phyloP scores from a whole-genome alignment of 2,113 vertebrate genomes.

The Cygnus buccinator region DNA sequence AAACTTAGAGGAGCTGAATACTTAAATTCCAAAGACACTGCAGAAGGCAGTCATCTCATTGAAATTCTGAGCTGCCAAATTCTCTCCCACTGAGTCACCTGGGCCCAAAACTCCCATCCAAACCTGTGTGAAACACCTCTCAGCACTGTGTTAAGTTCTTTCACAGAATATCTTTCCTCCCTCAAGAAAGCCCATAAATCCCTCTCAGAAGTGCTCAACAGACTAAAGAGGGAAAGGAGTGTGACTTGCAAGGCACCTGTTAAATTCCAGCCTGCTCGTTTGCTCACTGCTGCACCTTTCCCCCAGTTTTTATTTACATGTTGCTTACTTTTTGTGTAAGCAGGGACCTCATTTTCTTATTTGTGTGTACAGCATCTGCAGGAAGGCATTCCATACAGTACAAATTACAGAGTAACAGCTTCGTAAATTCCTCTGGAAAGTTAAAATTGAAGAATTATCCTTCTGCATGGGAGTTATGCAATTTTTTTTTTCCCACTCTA shows the following conservation, averaged over 20 bases:
- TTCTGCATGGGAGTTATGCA: background rate
- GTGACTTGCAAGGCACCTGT: background rate
- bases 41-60: background rate
- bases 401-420: background rate
- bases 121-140: background rate
- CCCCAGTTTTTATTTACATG: background rate
- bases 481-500: background rate
- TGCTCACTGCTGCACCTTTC: background rate
- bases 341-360: background rate
- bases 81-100: background rate
- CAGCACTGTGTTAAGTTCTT: background rate
- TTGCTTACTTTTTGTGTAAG: background rate
- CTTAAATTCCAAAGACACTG: background rate
- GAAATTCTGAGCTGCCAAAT: background rate
- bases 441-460: background rate
- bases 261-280: background rate
- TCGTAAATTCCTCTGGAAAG: background rate
- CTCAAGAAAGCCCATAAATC: background rate
- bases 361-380: background rate
- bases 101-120: background rate
- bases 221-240: background rate
- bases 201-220: background rate
- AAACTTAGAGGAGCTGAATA: background rate
- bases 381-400: background rate
- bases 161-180: background rate